These are phyloP conservation scores for Nematolebias whitei DNA, from an alignment of 2,113 vertebrate genomes.

Conservation along the genomic window DNA sequence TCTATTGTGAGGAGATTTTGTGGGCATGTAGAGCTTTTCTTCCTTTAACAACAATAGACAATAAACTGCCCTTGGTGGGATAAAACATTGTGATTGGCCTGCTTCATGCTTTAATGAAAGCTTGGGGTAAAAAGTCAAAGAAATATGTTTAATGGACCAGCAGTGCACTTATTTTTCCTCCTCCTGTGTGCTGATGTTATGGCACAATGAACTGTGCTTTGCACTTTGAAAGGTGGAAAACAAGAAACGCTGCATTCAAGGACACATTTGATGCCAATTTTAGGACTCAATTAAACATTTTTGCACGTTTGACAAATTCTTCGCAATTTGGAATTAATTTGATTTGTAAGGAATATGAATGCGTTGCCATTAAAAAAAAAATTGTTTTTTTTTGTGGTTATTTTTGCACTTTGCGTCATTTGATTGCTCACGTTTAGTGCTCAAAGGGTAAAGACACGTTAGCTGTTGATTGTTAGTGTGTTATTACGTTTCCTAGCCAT, in stretches of 20 bases:
- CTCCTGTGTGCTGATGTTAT: constrained; percentile 13
- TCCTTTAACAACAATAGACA: constrained; percentile 43
- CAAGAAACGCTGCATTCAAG: constrained; percentile 25
- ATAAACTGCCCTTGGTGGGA: constrained; percentile 44
- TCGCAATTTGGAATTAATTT: constrained; percentile 48
- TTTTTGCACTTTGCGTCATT: neutral
- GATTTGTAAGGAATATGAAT: constrained; percentile 27
- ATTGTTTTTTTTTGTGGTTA: neutral
- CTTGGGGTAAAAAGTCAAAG: constrained; percentile 12
- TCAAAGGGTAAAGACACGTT: too few relatives aligned
- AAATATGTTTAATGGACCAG: constrained; percentile 46
- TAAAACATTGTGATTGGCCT: constrained; percentile 34
- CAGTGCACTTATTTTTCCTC: neutral
- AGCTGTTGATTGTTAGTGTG: neutral
- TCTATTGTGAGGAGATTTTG: constrained; percentile 44
- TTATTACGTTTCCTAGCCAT: constrained; percentile 25
- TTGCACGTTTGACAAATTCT: constrained; percentile 37
- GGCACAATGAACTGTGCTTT: constrained; percentile 2
- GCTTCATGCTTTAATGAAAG: constrained; percentile 26
- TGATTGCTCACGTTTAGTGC: neutral
- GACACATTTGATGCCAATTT: constrained; percentile 44
- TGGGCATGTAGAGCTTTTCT: constrained; percentile 36
- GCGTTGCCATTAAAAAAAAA: too few relatives aligned
- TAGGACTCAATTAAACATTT: constrained; percentile 41
- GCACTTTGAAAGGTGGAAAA: constrained; percentile 34